Evolutionary conservation across 1,140 invertebrate species (phyloP).

Genomic region (Caenorhabditis inopinata): DNA sequence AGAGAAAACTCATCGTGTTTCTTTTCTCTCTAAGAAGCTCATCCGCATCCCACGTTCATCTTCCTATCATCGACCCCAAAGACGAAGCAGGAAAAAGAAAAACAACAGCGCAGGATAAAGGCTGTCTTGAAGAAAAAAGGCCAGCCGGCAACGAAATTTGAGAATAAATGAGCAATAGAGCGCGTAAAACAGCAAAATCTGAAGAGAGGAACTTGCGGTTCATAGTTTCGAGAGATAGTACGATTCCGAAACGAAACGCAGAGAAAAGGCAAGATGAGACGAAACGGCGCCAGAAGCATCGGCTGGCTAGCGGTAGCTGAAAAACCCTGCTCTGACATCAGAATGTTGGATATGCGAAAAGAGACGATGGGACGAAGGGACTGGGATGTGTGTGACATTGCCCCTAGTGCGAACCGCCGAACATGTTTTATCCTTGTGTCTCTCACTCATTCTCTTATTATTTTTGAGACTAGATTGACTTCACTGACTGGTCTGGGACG

Average conservation of each 20-base stretch:
- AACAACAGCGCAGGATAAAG: neutral
- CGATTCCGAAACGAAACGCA: neutral
- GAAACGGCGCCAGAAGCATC: slow-evolving; percentile 22
- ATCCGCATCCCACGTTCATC: neutral
- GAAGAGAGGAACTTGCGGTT: slow-evolving; percentile 21
- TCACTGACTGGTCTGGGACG: neutral
- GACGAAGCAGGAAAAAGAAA: neutral
- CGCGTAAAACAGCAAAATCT: slow-evolving; percentile 24
- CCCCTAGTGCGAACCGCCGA: slow-evolving; percentile 18
- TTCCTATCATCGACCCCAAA: slow-evolving; percentile 20
- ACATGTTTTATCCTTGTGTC: slow-evolving; percentile 28
- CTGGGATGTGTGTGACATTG: neutral
- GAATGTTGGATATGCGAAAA: slow-evolving; percentile 12
- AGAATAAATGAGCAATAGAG: slow-evolving; percentile 33
- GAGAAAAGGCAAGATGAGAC: slow-evolving; percentile 30
- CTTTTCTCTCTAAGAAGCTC: slow-evolving; percentile 3
- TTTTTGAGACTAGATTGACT: slow-evolving; percentile 22
- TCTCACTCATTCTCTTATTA: slow-evolving; percentile 13
- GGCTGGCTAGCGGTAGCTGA: neutral
- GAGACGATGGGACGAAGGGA: neutral
- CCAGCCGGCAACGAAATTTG: slow-evolving; percentile 21
- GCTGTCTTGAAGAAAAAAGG: neutral
- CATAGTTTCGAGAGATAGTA: neutral
- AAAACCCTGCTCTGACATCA: neutral
- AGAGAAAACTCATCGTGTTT: slow-evolving; percentile 20